Evolutionary conservation across 37 sponge, comb jelly and placozoan species (phyloP).

Genomic region (Cladorhizidae sp.): DNA sequence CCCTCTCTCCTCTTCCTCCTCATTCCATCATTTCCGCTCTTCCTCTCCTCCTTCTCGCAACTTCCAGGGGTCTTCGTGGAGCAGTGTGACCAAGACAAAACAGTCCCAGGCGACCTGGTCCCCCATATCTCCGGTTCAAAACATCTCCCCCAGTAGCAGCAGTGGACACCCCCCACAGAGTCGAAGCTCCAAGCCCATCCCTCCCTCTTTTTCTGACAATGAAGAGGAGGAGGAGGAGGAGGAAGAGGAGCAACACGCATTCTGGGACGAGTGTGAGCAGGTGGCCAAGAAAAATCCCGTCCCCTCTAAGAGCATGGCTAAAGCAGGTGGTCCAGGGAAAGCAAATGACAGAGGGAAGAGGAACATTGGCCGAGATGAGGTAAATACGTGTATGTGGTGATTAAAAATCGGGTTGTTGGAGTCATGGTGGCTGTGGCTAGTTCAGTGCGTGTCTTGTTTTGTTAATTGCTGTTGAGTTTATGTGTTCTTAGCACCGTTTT

Average conservation of each 20-base stretch:
- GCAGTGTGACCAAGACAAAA: slow-evolving; percentile 23
- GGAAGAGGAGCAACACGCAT: slow-evolving; percentile 22
- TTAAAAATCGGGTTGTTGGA: too few species aligned
- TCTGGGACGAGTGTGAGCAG: slow-evolving; percentile 62
- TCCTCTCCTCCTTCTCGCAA: neutral
- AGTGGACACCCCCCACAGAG: slow-evolving; percentile 5
- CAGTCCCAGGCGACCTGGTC: slow-evolving; percentile 23
- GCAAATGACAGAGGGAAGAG: slow-evolving; percentile 11
- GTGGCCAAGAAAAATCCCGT: slow-evolving; percentile 48
- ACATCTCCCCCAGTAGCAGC: neutral
- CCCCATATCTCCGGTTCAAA: slow-evolving; percentile 8
- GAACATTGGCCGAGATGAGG: neutral
- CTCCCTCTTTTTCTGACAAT: neutral
- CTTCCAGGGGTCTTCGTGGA: slow-evolving; percentile 29
- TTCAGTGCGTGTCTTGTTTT: too few species aligned
- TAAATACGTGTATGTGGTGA: too few species aligned
- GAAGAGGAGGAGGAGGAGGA: slow-evolving; percentile 23
- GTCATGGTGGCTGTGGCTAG: too few species aligned
- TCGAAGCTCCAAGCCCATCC: neutral
- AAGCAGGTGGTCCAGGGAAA: neutral
- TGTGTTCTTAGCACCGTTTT: too few species aligned
- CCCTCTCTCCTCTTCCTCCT: neutral
- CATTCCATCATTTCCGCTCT: neutral
- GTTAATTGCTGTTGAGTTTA: too few species aligned
- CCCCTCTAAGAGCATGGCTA: neutral